Base-by-base conservation (phyloP, 1,140 invertebrate species). In the Lucilia cuprina region DNA sequence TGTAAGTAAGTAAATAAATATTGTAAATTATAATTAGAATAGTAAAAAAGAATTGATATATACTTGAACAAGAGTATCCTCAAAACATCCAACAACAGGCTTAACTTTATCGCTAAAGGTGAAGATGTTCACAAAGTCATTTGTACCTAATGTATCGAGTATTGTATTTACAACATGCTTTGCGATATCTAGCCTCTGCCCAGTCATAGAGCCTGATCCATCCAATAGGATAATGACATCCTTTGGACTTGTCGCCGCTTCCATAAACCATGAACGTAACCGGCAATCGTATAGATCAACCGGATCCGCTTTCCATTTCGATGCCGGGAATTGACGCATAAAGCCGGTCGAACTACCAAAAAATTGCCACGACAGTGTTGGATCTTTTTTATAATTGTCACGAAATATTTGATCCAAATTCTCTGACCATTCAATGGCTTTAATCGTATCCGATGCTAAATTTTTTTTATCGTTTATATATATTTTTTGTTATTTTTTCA, bases 121-220 rank as follows among this genome's bases (percentile, higher is more conserved):
- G 90, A 99, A 96, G 83, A 99, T 96, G 91, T 99, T 99, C 85
- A 99, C 98, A 92, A 97, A 99, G 92, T 99, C 99, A 92, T 99
- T 99, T 91, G 99, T 98, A 84, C 96, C 98, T 25, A 99, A 94
- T 0, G 99, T 99, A 86, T 99, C 98, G 82, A 99, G 92, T 85
- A 99, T 98, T 86, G 97, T 97, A 83, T 96, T 95, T 60, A 99
- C 96, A 19, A 99, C 97, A 88, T 98, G 97, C 88, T 96, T 95
- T 8, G 98, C 98, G 85, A 99, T 99, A 91, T 97, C 96, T 88
- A 96, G 94, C 85, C 97, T 93, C 87, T 97, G 94, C 8, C 98
- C 98, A 60, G 96, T 98, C 98, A 99, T 99, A 50, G 98, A 99
- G 30, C 99, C 99, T 87, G 97, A 97, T 47, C 94, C 95, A 91